Percentiles rank a stretch among this genome's conserved stretches.
These are phyloP conservation scores for Tyria jacobaeae DNA, from an alignment of 2,888 invertebrate genomes.

Conservation along the genomic window DNA sequence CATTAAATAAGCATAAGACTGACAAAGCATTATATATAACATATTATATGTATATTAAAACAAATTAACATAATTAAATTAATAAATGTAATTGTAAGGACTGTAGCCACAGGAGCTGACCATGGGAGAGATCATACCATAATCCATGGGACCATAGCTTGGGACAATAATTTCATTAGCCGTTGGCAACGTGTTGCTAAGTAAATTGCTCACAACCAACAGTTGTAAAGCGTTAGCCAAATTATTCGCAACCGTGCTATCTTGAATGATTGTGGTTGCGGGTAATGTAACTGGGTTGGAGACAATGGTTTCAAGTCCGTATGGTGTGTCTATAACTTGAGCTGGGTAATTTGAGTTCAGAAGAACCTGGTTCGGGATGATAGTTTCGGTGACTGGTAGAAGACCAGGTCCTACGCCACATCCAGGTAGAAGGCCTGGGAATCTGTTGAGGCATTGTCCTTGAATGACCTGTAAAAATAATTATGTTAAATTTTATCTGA, in stretches of 20 bases:
- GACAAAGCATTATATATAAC: background rate
- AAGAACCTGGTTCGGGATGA: slow-evolving; percentile 55
- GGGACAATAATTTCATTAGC: slow-evolving; percentile 48
- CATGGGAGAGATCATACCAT: slow-evolving; percentile 24
- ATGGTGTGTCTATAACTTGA: slow-evolving; percentile 39
- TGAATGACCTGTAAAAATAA: slow-evolving; percentile 57
- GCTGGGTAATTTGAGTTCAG: slow-evolving; percentile 37
- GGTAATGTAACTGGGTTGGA: slow-evolving; percentile 47
- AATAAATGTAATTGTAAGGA: slow-evolving; percentile 54
- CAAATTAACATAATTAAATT: slow-evolving; percentile 45
- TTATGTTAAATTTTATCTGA: background rate
- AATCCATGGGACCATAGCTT: slow-evolving; percentile 35
- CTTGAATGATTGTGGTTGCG: slow-evolving; percentile 66
- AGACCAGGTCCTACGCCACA: slow-evolving; percentile 35
- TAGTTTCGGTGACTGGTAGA: slow-evolving; percentile 47
- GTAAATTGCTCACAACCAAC: slow-evolving; percentile 71
- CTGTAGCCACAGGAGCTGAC: slow-evolving; percentile 29
- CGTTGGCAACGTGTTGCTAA: slow-evolving; percentile 67
- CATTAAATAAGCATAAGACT: too few relatives aligned
- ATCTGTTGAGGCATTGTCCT: slow-evolving; percentile 63
- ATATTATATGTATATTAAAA: slow-evolving; percentile 15
- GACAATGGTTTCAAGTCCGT: slow-evolving; percentile 46
- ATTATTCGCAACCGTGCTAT: slow-evolving; percentile 73
- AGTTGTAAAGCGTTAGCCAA: slow-evolving; percentile 75
- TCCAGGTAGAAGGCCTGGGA: slow-evolving; percentile 50